Base-by-base conservation (phyloP, 1,140 invertebrate genomes). In the Cepaea nemoralis region DNA sequence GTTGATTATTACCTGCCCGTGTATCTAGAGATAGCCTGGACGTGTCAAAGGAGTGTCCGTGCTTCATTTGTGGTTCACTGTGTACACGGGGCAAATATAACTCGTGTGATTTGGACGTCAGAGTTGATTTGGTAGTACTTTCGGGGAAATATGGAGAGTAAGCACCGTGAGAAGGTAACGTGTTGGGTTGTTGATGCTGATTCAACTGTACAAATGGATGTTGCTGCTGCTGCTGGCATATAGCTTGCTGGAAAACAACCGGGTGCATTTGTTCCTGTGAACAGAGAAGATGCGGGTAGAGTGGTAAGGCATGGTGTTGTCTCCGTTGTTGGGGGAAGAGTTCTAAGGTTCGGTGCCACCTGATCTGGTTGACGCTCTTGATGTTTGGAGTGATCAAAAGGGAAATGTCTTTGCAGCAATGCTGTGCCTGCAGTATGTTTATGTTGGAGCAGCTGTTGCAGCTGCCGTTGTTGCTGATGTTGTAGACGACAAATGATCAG, bases 401-500 rank as follows among this genome's bases (percentile, higher is more conserved):
- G 42, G 8, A 45, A 3, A 31, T 74, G 71, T 74, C 71, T 31
- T 45, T 45, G 39, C 27, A 74, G 33, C 14, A 33, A 1, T 74
- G 71, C 1, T 22, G 39, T 33, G 1, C 19, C 24, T 39, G 40
- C 31, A n/a, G 42, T 16, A 5, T 45, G 40, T 8, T 74, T 39
- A 14, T 33, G 19, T 70, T 19, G 35, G 16, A 42, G 69, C 8
- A 40, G 69, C 24, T 70, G 69, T 10, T 33, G 37, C 0, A 31
- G 24, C 71, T 74, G 71, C 14, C 16, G 37, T 33, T 24, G 37
- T 33, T 74, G 71, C 50, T 50, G 45, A 55, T n/a, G 73, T n/a
- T 37, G 73, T 8, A 16, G 45, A 76, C 1, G 73, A 76, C 35
- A 19, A 39, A 37, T 33, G 12, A 69, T 12, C 16, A 33, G 27